phyloP scores from a whole-genome alignment of 2,797 vertebrate species.

The Adrianichthys oophorus region DNA sequence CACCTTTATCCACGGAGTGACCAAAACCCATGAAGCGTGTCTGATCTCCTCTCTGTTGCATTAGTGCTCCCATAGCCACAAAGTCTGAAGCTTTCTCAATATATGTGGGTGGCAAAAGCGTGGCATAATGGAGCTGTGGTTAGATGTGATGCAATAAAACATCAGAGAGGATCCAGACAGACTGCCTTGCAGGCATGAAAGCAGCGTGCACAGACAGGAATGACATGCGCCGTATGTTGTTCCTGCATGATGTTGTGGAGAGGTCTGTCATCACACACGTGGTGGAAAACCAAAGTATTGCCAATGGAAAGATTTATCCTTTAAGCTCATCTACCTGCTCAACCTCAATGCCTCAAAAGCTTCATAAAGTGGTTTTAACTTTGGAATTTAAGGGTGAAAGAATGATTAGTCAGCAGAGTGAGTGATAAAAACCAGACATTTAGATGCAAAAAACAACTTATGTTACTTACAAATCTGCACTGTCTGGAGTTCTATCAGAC shows the following conservation, averaged over 20 bases:
- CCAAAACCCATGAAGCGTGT: constrained; percentile 14
- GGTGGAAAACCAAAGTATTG: constrained; percentile 7
- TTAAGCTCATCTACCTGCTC: constrained; percentile 13
- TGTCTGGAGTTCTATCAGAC: no score
- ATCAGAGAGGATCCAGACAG: no score
- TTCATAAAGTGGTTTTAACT: no score
- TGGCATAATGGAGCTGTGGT: no score
- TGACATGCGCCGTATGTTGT: constrained; percentile 10
- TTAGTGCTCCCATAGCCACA: constrained; percentile 23
- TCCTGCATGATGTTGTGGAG: constrained; percentile 17
- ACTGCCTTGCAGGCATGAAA: constrained; percentile 18
- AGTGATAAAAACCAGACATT: no score
- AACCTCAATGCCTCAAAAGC: neutral
- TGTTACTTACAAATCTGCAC: no score
- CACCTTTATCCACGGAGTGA: constrained; percentile 39
- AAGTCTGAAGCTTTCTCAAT: constrained; percentile 18
- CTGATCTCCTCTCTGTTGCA: constrained; percentile 19
- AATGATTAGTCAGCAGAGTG: no score
- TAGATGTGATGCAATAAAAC: no score
- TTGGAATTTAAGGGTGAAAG: no score
- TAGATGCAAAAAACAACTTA: no score
- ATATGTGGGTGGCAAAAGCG: neutral
- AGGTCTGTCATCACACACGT: constrained; percentile 9
- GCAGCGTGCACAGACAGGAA: constrained; percentile 24
- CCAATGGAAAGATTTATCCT: constrained; percentile 19